Base-by-base conservation (phyloP, 1,140 invertebrate species). In the Drepana arcuata region DNA sequence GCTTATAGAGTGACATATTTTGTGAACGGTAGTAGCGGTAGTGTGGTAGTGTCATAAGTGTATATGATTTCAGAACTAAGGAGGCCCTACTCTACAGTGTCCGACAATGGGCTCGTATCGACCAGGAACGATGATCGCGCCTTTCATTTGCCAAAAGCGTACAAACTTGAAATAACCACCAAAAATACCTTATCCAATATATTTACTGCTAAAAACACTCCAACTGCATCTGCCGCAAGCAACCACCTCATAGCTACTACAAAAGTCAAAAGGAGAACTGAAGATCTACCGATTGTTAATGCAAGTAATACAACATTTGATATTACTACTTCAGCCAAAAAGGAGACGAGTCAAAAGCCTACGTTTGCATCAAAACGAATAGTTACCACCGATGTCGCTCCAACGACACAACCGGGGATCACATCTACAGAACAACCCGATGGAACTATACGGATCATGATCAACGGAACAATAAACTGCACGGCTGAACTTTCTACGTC, bases 381-480 rank as follows among this genome's bases (percentile, higher is more conserved):
- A 2, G 35, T 36, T 13, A 34, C 48, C 2, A 24, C 34, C 0
- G 30, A 28, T 23, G 10, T 15, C 7, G 32, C 25, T 15, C 39
- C 29, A 4, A 48, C 56, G 1, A 30, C 41, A 14, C 41, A 53
- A 14, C 43, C 48, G 18, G 57, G 60, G 26, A 49, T 3, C 2
- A 14, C 11, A 14, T 33, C 27, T 4, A 40, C 65, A 28, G 66
- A 71, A 31, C 55, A 69, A 44, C 67, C 72, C 0, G 71, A 75
- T 28, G 58, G 55, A 7, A 59, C 65, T 0, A 52, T 82, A 0
- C 71, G 65, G 48, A 67, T 82, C 23, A 59, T 73, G 10, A 66
- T 82, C 2, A 82, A 82, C 24, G 78, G 78, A 21, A 82, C 74
- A 13, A 71, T 79, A 2, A 79, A 82, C 9, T 82, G 78, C 15